Evolutionary conservation across 2,797 vertebrate species (phyloP), one percentile per base, ranked within the genome.

Genomic region (Anisognathus igniventris): DNA sequence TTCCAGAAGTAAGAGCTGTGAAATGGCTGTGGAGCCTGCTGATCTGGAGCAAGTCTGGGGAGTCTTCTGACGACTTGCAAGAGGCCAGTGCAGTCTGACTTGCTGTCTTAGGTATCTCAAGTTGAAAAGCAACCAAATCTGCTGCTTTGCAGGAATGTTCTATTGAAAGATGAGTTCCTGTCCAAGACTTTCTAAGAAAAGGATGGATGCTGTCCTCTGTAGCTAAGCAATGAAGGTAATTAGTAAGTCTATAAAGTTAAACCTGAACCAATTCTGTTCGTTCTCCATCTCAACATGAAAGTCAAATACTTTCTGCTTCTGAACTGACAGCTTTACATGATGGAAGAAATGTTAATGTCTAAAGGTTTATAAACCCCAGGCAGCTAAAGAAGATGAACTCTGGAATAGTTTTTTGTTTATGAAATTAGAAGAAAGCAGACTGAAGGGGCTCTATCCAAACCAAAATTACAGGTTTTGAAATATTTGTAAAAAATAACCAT

Each of bases 391-490:
- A 25, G 66, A 58, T 44, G 30, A 81, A 51, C 16, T 68, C 28
- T n/a, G 30, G 16, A 66, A 30, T 57, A 31, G 3, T 44, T 71
- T 65, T 56, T 80, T 84, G 3, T 82, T 87, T 33, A 64, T 77
- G 33, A 51, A 89, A 65, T 75, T 42, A 68, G n/a, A 78, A 83
- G 30, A 54, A 84, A 66, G 47, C 22, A 81, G 54, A 72, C 35
- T 65, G 30, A 71, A 86, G 30, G 5, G 24, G 18, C 47, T 81
- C 19, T 18, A 39, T 88, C 83, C 83, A 86, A 88, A 88, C 68
- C 54, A 84, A 94, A 96, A 92, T 93, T 88, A 88, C 3, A 88
- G 30, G 66, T 53, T 90, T 81, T 77, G 74, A 86, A 50, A 24
- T 54, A 28, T 45, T 80, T 71, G 12, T 67, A 61, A 83, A 50